Conservation (phyloP, 2,113 vertebrate species). For the Alaudala cheleensis region DNA sequence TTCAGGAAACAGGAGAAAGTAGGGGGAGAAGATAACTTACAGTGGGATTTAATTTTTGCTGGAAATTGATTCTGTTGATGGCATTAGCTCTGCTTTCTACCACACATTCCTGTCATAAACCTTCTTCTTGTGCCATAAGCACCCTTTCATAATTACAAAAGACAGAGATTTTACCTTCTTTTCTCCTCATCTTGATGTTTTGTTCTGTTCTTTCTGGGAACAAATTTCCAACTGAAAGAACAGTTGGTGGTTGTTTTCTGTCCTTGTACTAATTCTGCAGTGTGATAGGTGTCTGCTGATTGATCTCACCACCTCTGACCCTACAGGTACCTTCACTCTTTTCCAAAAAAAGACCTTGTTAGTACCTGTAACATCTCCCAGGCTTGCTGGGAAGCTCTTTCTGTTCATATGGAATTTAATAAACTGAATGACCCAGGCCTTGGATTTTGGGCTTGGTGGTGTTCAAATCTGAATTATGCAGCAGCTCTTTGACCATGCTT, state of each 20-base stretch:
- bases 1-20: not conserved
- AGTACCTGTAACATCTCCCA: not conserved
- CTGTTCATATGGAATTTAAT: not conserved
- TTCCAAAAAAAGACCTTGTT: not conserved
- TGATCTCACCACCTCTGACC: not conserved
- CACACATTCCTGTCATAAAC: not conserved
- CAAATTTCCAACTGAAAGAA: not conserved
- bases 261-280: not conserved
- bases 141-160: not conserved
- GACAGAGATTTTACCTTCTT: not conserved
- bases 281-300: not conserved
- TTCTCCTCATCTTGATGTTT: not conserved
- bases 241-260: not conserved
- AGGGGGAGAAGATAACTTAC: not conserved
- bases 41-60: not conserved
- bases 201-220: not conserved
- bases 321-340: not conserved
- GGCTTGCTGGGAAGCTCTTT: not conserved
- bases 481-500: not conserved
- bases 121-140: not conserved
- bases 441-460: not conserved
- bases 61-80: not conserved
- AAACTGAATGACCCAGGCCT: not conserved
- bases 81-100: not conserved
- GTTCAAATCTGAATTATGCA: not conserved